Conservation (phyloP, 2,113 vertebrate species). For the Alces alces region DNA sequence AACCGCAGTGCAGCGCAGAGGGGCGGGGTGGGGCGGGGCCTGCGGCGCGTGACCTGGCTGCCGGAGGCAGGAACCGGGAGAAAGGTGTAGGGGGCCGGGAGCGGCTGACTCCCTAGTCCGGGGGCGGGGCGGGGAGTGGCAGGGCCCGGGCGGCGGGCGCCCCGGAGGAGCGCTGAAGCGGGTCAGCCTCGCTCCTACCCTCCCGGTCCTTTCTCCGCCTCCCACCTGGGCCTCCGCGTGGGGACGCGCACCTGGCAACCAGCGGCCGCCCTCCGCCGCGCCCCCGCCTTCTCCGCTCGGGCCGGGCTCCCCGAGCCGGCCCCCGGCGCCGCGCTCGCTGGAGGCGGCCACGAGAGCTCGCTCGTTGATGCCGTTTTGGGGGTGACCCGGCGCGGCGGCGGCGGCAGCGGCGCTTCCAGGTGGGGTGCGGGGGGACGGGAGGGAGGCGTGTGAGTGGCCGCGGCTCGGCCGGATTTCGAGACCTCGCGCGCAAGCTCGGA, state of each 20-base stretch:
- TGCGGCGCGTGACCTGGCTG: constrained; percentile 41
- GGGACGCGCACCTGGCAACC: constrained; percentile 66
- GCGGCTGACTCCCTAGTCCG: background rate
- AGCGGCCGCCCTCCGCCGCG: background rate
- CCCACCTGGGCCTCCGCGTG: constrained; percentile 51
- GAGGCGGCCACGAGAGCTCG: constrained; percentile 41
- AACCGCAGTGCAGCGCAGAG: constrained; percentile 64
- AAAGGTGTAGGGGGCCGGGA: background rate
- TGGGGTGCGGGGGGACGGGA: background rate
- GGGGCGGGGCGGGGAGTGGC: constrained; percentile 3
- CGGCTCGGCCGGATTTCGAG: background rate
- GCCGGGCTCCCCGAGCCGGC: background rate
- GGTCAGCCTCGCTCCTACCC: background rate
- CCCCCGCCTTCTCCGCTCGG: background rate
- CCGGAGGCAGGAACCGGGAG: background rate
- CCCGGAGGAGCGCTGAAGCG: background rate
- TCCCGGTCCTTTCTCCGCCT: background rate
- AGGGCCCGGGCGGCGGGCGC: background rate
- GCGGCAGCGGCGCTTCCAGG: background rate
- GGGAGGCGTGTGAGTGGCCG: background rate
- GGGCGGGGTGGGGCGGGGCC: constrained; percentile 35
- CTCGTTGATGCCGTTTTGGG: constrained; percentile 70
- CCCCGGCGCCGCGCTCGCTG: background rate
- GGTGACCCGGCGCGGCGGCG: constrained; percentile 45
- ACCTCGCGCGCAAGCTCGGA: background rate